Conservation (phyloP, 2,888 invertebrate genomes). For the Leptopilina syphax region DNA sequence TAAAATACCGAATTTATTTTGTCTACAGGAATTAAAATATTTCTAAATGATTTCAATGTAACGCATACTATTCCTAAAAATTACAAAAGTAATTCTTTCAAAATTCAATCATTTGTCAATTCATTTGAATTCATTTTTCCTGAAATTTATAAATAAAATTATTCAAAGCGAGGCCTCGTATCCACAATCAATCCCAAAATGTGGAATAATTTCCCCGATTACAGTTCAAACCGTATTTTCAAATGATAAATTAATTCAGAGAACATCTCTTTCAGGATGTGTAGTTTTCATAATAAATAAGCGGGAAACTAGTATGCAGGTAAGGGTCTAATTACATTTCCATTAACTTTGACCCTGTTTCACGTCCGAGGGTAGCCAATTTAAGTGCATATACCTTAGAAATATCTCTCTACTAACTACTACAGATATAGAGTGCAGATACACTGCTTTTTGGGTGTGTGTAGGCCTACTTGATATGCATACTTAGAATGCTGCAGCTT, state of each 20-base stretch:
- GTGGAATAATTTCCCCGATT: too few species aligned
- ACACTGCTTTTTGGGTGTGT: not conserved
- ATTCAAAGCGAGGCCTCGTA: too few species aligned
- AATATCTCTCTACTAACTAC: not conserved
- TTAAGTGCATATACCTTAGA: constrained; percentile 11
- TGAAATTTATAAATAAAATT: too few species aligned
- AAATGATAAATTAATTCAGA: not conserved
- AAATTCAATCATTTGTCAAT: too few species aligned
- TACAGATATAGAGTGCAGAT: constrained; percentile 10
- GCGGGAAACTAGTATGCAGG: not conserved
- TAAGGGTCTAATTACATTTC: constrained; percentile 35
- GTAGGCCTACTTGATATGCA: not conserved
- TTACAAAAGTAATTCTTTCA: too few species aligned
- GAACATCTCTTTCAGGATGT: not conserved
- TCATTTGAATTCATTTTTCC: too few species aligned
- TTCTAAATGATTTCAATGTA: too few species aligned
- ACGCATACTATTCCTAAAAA: too few species aligned
- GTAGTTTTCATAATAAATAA: not conserved
- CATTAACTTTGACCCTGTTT: constrained; percentile 40
- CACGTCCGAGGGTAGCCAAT: constrained; percentile 25
- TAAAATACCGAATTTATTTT: too few species aligned
- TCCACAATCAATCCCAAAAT: too few species aligned
- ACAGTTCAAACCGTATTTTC: too few species aligned
- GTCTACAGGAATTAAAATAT: too few species aligned
- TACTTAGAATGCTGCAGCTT: not conserved